phyloP scores from a whole-genome alignment of 2,888 invertebrate species.

The Meteorus colon region DNA sequence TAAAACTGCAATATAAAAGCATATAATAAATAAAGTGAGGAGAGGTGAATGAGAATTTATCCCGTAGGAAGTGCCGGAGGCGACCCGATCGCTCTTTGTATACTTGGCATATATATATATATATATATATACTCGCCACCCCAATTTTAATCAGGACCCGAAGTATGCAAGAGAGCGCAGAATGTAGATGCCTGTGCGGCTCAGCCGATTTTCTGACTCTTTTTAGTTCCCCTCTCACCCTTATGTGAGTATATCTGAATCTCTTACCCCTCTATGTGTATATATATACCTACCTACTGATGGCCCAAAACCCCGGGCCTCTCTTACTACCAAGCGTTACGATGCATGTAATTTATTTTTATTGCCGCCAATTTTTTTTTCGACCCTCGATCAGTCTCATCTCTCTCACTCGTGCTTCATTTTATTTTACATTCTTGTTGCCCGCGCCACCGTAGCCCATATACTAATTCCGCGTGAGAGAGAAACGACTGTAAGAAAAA shows the following conservation, averaged over 20 bases:
- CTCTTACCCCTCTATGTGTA: not conserved
- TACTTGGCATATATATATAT: constrained; percentile 29
- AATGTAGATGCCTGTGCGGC: constrained; percentile 68
- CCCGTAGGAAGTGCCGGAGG: constrained; percentile 57
- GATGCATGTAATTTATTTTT: constrained; percentile 74
- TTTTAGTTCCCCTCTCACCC: constrained; percentile 53
- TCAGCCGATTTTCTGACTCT: constrained; percentile 43
- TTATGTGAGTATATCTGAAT: not conserved
- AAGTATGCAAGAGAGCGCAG: constrained; percentile 68
- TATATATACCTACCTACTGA: constrained; percentile 5
- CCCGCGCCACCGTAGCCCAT: constrained; percentile 1
- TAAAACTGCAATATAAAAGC: constrained; percentile 39
- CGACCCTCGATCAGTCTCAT: constrained; percentile 67
- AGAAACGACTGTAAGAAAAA: constrained; percentile 33
- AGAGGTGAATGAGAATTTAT: constrained; percentile 50
- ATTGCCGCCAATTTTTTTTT: constrained; percentile 73
- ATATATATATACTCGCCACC: constrained; percentile 63
- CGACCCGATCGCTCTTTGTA: constrained; percentile 50
- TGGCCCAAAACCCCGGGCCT: constrained; percentile 37
- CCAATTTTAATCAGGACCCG: constrained; percentile 73
- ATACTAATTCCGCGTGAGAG: constrained; percentile 27
- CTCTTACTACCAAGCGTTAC: constrained; percentile 69
- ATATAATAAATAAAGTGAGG: constrained; percentile 31
- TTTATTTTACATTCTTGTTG: constrained; percentile 65
- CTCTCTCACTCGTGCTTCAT: constrained; percentile 52